A percentile compares a stretch with the other conserved stretches of the same genome.
Conservation (phyloP, 2,113 vertebrate species). For the Alexandromys fortis region DNA sequence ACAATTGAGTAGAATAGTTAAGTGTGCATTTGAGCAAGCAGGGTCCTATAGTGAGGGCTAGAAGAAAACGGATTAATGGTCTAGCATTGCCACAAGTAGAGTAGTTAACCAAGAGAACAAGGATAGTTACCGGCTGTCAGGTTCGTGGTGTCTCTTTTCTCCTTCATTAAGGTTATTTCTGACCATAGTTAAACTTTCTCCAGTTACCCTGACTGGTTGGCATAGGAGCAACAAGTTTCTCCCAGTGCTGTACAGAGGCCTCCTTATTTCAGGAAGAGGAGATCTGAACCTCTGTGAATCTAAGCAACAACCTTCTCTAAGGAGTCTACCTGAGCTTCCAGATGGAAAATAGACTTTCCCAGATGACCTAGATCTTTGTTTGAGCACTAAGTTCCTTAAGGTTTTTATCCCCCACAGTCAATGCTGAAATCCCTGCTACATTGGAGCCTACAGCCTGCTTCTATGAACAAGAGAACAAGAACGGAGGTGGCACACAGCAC, state of each 20-base stretch:
- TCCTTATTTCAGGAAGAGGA: neutral
- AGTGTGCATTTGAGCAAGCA: neutral
- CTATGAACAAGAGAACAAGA: neutral
- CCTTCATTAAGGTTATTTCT: neutral
- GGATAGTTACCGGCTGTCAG: neutral
- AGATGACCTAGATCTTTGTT: neutral
- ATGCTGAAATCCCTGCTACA: neutral
- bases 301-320: neutral
- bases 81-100: neutral
- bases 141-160: neutral
- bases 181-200: neutral
- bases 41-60: neutral
- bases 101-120: neutral
- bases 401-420: neutral
- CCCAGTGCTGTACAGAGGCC: neutral
- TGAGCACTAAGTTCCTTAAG: neutral
- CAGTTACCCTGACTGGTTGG: neutral
- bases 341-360: neutral
- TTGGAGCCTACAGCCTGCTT: neutral
- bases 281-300: neutral
- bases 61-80: neutral
- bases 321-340: neutral
- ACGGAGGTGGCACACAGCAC: neutral
- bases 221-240: neutral
- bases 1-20: neutral